Evolutionary conservation across 2,888 invertebrate species (phyloP), one percentile per base, ranked within the genome.

Genomic region (Anodontia alba): DNA sequence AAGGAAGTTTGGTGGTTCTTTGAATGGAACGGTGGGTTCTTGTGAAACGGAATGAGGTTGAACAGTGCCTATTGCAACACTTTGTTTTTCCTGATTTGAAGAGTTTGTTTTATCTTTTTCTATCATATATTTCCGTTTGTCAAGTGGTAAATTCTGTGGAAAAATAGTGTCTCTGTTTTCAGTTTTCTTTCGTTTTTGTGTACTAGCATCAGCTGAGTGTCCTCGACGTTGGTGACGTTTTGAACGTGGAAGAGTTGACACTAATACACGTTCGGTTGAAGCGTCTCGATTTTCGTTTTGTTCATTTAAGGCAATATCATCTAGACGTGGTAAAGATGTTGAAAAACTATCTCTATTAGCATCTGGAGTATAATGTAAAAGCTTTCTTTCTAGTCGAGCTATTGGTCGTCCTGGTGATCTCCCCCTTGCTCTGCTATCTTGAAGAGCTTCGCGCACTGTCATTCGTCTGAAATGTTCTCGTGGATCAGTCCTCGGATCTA

Each of bases 381-480:
- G 51, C 23, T 46, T 78, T 71, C 79, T 73, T 51, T 86, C 82
- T 33, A 84, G 75, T 12, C 76, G 70, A 23, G 75, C 70, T 23
- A 79, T 73, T 66, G 79, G 67, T 49, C 84, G 68, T 20, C 75
- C 66, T 0, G 87, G 87, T 2, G 87, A 87, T 66, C 77, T 74
- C 10, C 87, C 82, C 15, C 88, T 80, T 15, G 74, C 57, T 10
- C 83, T 68, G 51, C 88, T 86, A 62, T 91, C 88, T 36, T 76
- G 78, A 36, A 87, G 76, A 7, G 90, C 91, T 67, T 91, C 91
- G 1, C 87, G 81, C 17, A 91, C 90, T 0, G 90, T 91, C 91
- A 91, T 90, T 46, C 89, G 72, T 66, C 82, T 67, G 31, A 90
- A 77, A 17, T 89, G 86, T 62, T 84, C 86, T 8, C 91, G 83